Base-by-base conservation (phyloP, 2,797 vertebrate genomes). In the Eulemur coronatus region DNA sequence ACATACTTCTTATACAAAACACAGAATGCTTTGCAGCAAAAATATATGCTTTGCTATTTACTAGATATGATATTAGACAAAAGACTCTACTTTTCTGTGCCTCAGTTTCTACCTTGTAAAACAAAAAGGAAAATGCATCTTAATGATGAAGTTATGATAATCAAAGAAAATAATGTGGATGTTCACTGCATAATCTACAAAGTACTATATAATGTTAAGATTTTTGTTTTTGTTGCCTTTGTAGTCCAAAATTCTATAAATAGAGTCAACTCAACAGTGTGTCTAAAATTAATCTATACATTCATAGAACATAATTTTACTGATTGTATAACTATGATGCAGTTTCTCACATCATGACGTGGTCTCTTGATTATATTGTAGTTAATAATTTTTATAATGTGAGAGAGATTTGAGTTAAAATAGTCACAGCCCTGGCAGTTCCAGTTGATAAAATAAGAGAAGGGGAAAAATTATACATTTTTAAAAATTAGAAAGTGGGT, bases 91-190 rank as follows among this genome's bases (percentile, higher is more conserved):
- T 50, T 61, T 52, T 85, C 13, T 65, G 61, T 61, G 48, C 33
- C 1, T 50, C 43, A 57, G 6, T 73, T 59, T 92, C 24, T 72
- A 63, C 13, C 22, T 63, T 82, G 18, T 55, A 76, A 92, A 89
- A 63, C 52, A 89, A 11, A 22, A 72, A 63, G 5, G 8, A 89
- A 93, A 85, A 76, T 57, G 2, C 4, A 65, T 79, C 52, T 59
- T 67, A 13, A n/a, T 50, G 30, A 18, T 46, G 0, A 50, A 52
- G 15, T 67, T 82, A 76, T 85, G 9, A 80, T 63, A 43, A 38
- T 26, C 28, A 84, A 81, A 79, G 28, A 89, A 95, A 79, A 55
- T 55, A 48, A 96, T 75, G 50, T n/a, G 22, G 84, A 70, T 92
- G 15, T 65, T 78, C 59, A 73, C 22, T 91, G 10, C 33, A 63